Conservation (phyloP, 1,140 invertebrate genomes). For the Drosophila serrata region DNA sequence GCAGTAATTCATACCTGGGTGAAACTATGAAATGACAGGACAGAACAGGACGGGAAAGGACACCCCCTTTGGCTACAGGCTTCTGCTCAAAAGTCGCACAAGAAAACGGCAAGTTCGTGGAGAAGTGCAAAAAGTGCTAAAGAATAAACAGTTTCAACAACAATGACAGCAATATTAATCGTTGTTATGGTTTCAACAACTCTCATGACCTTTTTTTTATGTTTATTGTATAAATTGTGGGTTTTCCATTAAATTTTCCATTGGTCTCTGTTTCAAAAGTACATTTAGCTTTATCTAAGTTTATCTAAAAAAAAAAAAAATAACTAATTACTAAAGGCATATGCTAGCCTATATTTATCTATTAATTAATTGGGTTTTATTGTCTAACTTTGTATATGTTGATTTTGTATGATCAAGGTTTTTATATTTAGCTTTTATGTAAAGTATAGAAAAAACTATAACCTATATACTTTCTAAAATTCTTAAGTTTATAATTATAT, state of each 20-base stretch:
- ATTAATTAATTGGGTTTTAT: no score
- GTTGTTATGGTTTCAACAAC: constrained; percentile 8
- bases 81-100: background rate
- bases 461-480: no score
- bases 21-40: constrained; percentile 38
- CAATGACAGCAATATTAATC: constrained; percentile 26
- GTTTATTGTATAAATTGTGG: background rate
- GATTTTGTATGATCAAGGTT: no score
- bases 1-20: constrained; percentile 46
- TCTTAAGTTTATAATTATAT: no score
- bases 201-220: background rate
- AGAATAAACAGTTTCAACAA: constrained; percentile 4
- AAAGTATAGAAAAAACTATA: no score
- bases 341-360: no score
- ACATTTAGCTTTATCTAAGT: no score
- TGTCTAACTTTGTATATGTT: no score
- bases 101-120: background rate
- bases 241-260: background rate
- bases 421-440: no score
- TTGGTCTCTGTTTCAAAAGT: background rate
- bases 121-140: constrained; percentile 7
- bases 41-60: background rate
- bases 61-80: background rate
- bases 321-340: no score
- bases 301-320: no score